Percentiles rank a stretch among this genome's conserved stretches.
Conservation (phyloP, 2,888 invertebrate species). For the Oscheius sp. region DNA sequence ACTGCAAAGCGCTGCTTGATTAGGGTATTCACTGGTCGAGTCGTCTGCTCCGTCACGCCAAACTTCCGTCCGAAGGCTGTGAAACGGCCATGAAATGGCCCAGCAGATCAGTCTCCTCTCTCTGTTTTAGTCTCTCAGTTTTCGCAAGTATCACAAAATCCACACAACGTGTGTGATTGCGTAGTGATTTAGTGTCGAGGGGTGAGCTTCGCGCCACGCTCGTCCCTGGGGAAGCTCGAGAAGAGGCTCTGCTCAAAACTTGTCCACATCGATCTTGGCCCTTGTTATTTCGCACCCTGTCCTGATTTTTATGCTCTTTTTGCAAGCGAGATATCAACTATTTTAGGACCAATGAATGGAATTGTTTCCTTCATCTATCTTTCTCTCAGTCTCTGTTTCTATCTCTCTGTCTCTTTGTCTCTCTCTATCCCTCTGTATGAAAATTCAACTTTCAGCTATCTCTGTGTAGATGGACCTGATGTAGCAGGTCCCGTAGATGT, state of each 20-base stretch:
- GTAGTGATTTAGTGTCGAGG: slow-evolving; percentile 38
- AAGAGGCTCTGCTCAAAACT: slow-evolving; percentile 31
- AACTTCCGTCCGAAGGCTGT: slow-evolving; percentile 33
- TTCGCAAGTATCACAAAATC: not conserved
- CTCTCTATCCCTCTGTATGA: too few relatives aligned
- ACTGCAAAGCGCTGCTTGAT: slow-evolving; percentile 12
- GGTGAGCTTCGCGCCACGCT: slow-evolving; percentile 27
- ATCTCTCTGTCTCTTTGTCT: not conserved
- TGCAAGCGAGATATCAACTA: not conserved
- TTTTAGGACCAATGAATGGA: too few relatives aligned
- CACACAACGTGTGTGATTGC: slow-evolving; percentile 28
- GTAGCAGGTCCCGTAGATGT: slow-evolving; percentile 34
- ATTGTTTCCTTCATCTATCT: not conserved
- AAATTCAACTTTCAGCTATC: not conserved
- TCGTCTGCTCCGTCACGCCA: slow-evolving; percentile 30
- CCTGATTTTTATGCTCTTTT: not conserved
- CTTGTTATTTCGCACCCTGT: slow-evolving; percentile 4
- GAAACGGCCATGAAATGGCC: slow-evolving; percentile 5
- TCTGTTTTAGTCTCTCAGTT: not conserved
- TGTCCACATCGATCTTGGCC: slow-evolving; percentile 35
- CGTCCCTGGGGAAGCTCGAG: slow-evolving; percentile 17
- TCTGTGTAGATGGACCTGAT: slow-evolving; percentile 30
- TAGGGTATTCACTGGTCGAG: slow-evolving; percentile 29
- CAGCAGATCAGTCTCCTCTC: not conserved
- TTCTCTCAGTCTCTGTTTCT: not conserved